These are phyloP conservation scores for Pampus argenteus DNA, from an alignment of 2,797 vertebrate genomes.

Conservation along the genomic window DNA sequence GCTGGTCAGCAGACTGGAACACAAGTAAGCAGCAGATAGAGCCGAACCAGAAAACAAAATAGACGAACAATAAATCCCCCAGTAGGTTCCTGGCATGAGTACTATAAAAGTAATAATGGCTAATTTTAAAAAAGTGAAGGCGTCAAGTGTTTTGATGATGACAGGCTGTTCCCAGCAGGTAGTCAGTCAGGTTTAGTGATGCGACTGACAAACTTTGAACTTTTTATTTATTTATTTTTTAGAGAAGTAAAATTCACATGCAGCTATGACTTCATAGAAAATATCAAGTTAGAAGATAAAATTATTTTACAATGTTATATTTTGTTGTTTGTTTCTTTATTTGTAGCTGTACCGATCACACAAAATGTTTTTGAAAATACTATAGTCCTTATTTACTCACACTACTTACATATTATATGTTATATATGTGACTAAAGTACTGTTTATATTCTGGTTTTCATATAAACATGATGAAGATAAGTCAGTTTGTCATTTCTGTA, in stretches of 20 bases:
- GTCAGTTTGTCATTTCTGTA: too few species aligned
- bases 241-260: background rate
- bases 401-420: too few species aligned
- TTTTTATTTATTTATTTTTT: too few species aligned
- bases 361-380: too few species aligned
- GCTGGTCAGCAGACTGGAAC: conserved; percentile 14
- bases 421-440: background rate
- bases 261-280: background rate
- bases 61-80: conserved; percentile 41
- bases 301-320: background rate
- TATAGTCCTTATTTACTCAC: background rate
- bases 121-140: conserved; percentile 19
- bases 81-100: conserved; percentile 12
- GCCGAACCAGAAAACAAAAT: conserved; percentile 21
- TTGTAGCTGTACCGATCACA: background rate
- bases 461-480: background rate
- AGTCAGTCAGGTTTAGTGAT: conserved; percentile 7
- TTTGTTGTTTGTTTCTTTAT: background rate
- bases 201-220: background rate
- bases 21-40: background rate
- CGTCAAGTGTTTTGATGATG: conserved; percentile 1
- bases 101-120: conserved; percentile 15
- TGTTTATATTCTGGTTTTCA: background rate
- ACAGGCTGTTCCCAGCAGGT: conserved; percentile 16
- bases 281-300: background rate